These are phyloP conservation scores for Sinocyclocheilus grahami DNA, from an alignment of 2,113 vertebrate species.

Conservation along the genomic window DNA sequence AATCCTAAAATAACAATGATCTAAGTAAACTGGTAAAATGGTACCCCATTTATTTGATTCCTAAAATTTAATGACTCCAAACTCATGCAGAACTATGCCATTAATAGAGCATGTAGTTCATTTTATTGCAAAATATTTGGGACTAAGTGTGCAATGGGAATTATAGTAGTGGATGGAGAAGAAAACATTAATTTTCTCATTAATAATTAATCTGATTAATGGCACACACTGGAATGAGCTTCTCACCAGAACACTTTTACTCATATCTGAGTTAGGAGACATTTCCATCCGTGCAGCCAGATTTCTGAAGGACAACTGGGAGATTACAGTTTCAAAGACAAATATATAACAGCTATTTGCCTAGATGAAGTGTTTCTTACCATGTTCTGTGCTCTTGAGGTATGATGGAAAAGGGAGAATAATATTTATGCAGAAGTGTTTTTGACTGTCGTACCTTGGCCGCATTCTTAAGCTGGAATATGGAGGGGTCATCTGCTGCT, in stretches of 20 bases:
- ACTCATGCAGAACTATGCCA: slow-evolving; percentile 22
- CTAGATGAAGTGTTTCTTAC: neutral
- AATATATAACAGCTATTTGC: neutral
- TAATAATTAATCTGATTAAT: slow-evolving; percentile 29
- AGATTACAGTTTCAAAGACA: slow-evolving; percentile 35
- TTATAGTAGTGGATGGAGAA: neutral
- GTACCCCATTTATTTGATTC: neutral
- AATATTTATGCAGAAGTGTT: neutral
- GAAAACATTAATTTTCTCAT: slow-evolving; percentile 5
- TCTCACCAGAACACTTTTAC: slow-evolving; percentile 48
- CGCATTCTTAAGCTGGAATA: slow-evolving; percentile 96
- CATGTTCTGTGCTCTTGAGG: neutral
- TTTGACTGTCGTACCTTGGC: slow-evolving; percentile 93
- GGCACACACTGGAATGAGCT: slow-evolving; percentile 40
- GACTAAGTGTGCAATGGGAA: slow-evolving; percentile 6
- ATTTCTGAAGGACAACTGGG: slow-evolving; percentile 38
- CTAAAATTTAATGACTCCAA: neutral
- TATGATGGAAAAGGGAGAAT: neutral
- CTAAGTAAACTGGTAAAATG: neutral
- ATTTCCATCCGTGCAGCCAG: slow-evolving; percentile 35
- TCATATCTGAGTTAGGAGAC: slow-evolving; percentile 45
- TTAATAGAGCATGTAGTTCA: slow-evolving; percentile 7
- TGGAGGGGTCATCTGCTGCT: slow-evolving; percentile 89
- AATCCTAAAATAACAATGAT: neutral
- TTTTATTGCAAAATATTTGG: neutral